phyloP scores from a whole-genome alignment of 2,113 vertebrate genomes.

The Coregonus clupeaformis region DNA sequence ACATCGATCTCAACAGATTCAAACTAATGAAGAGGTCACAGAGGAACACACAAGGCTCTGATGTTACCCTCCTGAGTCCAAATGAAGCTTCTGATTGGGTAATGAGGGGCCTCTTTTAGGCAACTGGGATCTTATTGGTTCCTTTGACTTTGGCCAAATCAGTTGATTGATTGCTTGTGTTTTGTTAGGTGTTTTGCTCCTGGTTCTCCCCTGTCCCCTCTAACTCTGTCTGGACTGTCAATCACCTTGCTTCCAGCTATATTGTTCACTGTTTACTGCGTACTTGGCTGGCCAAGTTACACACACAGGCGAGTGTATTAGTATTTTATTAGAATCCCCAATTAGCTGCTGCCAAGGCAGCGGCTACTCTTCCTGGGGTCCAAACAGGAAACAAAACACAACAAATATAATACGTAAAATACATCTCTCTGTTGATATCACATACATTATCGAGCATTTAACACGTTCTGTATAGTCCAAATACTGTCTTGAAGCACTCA shows the following conservation, averaged over 20 bases:
- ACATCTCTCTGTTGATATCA: no score
- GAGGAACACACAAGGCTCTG: background rate
- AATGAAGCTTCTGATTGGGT: background rate
- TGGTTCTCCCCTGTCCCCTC: background rate
- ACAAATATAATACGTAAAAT: no score
- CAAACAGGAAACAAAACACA: no score
- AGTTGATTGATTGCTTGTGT: background rate
- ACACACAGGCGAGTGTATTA: background rate
- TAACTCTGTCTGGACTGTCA: slow-evolving; percentile 33
- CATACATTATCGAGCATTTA: no score
- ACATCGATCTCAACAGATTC: background rate
- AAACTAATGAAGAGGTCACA: background rate
- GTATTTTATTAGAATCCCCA: no score
- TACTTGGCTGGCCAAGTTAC: background rate
- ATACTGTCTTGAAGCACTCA: no score
- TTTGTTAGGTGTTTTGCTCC: background rate
- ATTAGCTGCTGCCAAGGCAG: no score
- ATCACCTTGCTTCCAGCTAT: slow-evolving; percentile 34
- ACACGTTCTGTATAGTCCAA: no score
- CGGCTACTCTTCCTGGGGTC: no score
- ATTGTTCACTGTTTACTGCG: slow-evolving; percentile 6
- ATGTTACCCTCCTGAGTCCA: background rate
- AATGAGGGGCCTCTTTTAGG: background rate
- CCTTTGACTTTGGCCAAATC: background rate
- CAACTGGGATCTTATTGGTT: background rate